Conservation (phyloP, 53 echinoderm and acorn worm genomes). For the Pentamera pediparva region DNA sequence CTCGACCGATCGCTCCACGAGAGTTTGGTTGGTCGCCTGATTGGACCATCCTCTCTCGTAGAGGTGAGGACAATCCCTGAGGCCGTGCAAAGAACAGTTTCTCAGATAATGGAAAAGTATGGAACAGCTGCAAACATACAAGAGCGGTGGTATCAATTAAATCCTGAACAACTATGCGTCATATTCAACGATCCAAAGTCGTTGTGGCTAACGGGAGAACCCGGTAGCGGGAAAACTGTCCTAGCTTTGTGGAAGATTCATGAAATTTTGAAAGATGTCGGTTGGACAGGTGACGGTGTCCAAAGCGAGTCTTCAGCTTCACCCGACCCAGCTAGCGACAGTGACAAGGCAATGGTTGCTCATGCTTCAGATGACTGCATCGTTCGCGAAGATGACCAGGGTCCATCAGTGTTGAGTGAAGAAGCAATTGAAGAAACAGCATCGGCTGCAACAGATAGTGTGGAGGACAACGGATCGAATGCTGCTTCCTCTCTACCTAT, state of each 20-base stretch:
- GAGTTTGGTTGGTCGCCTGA: not conserved
- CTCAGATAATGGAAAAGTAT: not conserved
- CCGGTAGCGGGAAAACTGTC: slow-evolving; percentile 13
- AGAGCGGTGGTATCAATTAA: slow-evolving; percentile 9
- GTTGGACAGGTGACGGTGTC: not conserved
- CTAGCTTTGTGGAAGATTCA: not conserved
- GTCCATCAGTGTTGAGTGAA: too few species aligned
- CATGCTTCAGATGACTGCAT: too few species aligned
- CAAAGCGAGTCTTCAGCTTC: not conserved
- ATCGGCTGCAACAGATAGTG: too few species aligned
- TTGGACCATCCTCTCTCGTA: not conserved
- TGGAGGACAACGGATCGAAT: too few species aligned
- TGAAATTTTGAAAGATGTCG: not conserved
- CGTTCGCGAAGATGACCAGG: too few species aligned
- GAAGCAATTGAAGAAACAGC: too few species aligned
- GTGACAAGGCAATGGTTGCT: too few species aligned
- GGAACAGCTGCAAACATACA: not conserved
- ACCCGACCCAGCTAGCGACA: not conserved
- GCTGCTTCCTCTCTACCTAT: too few species aligned
- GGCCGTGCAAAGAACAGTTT: not conserved
- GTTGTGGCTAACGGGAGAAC: slow-evolving; percentile 8
- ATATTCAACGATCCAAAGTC: not conserved
- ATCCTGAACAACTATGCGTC: slow-evolving; percentile 6
- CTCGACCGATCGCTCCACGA: too few species aligned
- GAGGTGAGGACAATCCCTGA: not conserved